These are phyloP conservation scores for Montipora capricornis DNA, from an alignment of 64 coral and sea anemone genomes.

Conservation along the genomic window DNA sequence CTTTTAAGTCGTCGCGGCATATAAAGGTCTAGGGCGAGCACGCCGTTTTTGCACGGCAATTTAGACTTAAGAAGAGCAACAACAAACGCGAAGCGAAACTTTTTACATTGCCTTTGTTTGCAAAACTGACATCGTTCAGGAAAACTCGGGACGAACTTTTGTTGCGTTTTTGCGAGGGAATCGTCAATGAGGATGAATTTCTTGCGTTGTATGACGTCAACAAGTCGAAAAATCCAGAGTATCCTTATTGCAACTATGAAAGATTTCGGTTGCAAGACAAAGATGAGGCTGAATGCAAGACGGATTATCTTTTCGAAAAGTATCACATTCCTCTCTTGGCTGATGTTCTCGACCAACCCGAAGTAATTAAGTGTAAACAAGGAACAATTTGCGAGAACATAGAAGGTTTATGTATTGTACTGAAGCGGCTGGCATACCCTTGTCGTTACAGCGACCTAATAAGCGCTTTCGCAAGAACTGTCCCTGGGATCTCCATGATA, in stretches of 20 bases:
- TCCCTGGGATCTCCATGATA: slow-evolving; percentile 5
- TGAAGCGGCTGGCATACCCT: slow-evolving; percentile 49
- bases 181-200: too few relatives aligned
- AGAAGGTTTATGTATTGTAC: slow-evolving; percentile 31
- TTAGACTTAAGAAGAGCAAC: slow-evolving; percentile 37
- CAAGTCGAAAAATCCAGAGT: too few relatives aligned
- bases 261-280: slow-evolving; percentile 20
- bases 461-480: neutral
- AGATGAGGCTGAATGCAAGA: slow-evolving; percentile 22
- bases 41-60: neutral
- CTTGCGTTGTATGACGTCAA: too few relatives aligned
- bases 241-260: too few relatives aligned
- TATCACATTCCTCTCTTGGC: too few relatives aligned
- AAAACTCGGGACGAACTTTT: slow-evolving; percentile 27
- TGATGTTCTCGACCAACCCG: slow-evolving; percentile 23
- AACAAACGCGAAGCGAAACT: neutral
- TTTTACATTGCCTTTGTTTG: slow-evolving; percentile 16
- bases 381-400: slow-evolving; percentile 21
- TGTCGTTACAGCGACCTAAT: neutral
- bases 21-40: neutral
- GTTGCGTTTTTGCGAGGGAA: neutral
- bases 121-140: slow-evolving; percentile 32
- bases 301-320: too few relatives aligned
- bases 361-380: slow-evolving; percentile 22
- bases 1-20: slow-evolving; percentile 28